Evolutionary conservation across 2,888 invertebrate species (phyloP).

Genomic region (Drosophila mimetica): DNA sequence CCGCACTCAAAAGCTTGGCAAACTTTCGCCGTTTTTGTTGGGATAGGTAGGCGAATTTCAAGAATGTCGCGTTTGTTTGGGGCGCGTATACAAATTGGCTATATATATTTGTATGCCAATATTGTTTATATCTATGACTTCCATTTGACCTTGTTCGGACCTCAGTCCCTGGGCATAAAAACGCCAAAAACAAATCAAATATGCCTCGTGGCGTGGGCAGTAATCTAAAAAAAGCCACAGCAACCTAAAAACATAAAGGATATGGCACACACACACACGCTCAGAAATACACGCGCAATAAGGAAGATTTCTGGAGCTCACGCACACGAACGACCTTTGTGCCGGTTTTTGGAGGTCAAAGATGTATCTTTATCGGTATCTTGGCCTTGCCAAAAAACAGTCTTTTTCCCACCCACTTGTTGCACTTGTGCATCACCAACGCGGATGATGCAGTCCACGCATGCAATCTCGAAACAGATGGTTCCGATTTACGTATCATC

Average conservation of each 20-base stretch:
- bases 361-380: neutral
- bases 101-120: conserved; percentile 21
- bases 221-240: conserved; percentile 48
- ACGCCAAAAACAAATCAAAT: conserved; percentile 41
- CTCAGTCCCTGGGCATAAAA: conserved; percentile 20
- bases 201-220: conserved; percentile 8
- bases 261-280: conserved; percentile 31
- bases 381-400: conserved; percentile 4
- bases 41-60: conserved; percentile 27
- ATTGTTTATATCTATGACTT: conserved; percentile 72
- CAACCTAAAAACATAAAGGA: conserved; percentile 52
- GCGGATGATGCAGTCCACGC: conserved; percentile 52
- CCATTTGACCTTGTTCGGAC: conserved; percentile 70
- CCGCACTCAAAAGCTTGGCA: conserved; percentile 19
- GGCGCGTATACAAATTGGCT: neutral
- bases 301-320: conserved; percentile 26
- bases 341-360: conserved; percentile 61
- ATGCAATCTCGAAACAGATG: conserved; percentile 54
- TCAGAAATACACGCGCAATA: conserved; percentile 10
- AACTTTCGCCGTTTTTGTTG: conserved; percentile 30
- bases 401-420: conserved; percentile 64
- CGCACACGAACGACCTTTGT: conserved; percentile 60
- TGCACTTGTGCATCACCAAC: conserved; percentile 52
- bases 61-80: conserved; percentile 32
- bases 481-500: neutral